Evolutionary conservation across 2,888 invertebrate genomes (phyloP).

Genomic region (Dolomedes plantarius): DNA sequence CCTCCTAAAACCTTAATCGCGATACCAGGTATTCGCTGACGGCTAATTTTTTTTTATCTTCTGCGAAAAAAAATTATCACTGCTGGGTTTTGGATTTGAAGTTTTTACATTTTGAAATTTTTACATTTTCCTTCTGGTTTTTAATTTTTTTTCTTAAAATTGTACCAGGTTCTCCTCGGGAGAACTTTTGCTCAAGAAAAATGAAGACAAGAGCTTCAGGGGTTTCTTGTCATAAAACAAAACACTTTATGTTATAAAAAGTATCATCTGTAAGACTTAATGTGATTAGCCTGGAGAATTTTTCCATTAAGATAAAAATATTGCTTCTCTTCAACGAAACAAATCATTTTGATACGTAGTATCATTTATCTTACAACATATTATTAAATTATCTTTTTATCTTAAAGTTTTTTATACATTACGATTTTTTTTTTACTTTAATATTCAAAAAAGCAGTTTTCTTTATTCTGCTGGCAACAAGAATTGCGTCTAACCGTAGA

Average conservation of each 20-base stretch:
- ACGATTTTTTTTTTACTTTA: not conserved
- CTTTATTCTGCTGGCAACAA: too few relatives aligned
- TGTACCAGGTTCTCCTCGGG: not conserved
- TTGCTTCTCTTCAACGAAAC: slow-evolving; percentile 9
- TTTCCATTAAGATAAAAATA: slow-evolving; percentile 16
- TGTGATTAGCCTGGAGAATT: slow-evolving; percentile 9
- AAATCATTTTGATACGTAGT: not conserved
- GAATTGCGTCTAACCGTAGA: too few relatives aligned
- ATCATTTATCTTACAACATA: not conserved
- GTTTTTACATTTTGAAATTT: too few relatives aligned
- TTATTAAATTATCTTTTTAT: slow-evolving; percentile 10
- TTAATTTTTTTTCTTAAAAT: not conserved
- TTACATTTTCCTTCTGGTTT: too few relatives aligned
- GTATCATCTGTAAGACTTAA: slow-evolving; percentile 9
- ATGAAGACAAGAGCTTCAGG: not conserved
- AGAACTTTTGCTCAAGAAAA: not conserved
- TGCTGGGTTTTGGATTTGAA: not conserved
- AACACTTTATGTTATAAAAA: slow-evolving; percentile 9
- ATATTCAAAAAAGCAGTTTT: too few relatives aligned
- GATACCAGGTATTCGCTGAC: not conserved
- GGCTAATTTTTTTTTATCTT: not conserved
- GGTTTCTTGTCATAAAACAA: slow-evolving; percentile 9
- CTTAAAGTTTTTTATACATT: not conserved
- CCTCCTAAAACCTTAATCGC: not conserved
- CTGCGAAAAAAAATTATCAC: not conserved